Base-by-base conservation (phyloP, 2,888 invertebrate genomes). In the Pseudanteris insignis region DNA sequence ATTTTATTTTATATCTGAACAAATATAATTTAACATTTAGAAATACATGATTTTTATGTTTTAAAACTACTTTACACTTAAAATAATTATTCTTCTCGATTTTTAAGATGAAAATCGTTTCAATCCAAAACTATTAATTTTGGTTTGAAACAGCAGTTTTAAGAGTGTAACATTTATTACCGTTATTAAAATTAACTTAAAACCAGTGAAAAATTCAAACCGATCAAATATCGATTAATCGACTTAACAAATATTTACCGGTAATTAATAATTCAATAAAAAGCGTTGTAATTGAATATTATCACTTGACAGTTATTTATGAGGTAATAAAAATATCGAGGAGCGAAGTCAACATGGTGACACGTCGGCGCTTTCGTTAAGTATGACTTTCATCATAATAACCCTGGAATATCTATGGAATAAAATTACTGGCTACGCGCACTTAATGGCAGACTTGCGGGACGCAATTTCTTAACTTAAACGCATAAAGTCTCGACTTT, bases 381-480 rank as follows among this genome's bases (percentile, higher is more conserved):
- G 54, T 33, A 32, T 11, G 33, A n/a, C 37, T 41, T 30, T 50
- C 55, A 46, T 41, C 43, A 38, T 44, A 48, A 48, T 29, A 29
- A 4, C 29, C 38, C 47, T 33, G 29, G 44, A 61, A 54, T 61
- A 48, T 30, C 36, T 24, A 18, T 28, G 53, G 44, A 57, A 53
- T 58, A 51, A 53, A 58, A 58, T 63, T 48, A 44, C 48, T 47
- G 43, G 38, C 40, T 48, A 40, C 33, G 40, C 24, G 43, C 32
- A 10, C 30, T 47, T 53, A 43, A 62, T 62, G 55, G 61, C 40
- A 29, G 11, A 26, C 34, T 34, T 26, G 40, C 38, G 58, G 53
- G 57, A 53, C 44, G 57, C 41, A 57, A 44, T 21, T 58, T 53
- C 54, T 48, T 54, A 33, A 8, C 33, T 13, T 48, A 48, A 63